phyloP scores from a whole-genome alignment of 2,797 vertebrate genomes.

The Rhinogobio ventralis region DNA sequence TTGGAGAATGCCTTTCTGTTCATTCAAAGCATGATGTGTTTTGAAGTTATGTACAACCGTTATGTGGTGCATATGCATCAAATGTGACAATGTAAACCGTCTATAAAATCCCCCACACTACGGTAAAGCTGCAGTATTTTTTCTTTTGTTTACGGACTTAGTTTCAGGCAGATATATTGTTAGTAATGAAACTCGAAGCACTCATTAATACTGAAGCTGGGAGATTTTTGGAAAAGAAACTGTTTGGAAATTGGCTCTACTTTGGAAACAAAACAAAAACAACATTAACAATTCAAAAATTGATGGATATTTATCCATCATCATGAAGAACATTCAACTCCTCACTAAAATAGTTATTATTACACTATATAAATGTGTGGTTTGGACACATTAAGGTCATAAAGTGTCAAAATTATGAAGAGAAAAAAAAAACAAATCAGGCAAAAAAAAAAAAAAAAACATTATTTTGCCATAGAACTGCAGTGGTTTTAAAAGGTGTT shows the following conservation, averaged over 20 bases:
- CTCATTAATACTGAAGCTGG: not conserved
- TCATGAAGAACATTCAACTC: not conserved
- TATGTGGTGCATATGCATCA: not conserved
- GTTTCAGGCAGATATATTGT: not conserved
- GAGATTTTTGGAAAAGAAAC: constrained; percentile 22
- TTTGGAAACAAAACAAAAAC: not conserved
- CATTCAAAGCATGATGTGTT: constrained; percentile 5
- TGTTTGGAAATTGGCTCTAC: not conserved
- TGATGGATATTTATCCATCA: not conserved
- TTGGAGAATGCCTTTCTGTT: not conserved
- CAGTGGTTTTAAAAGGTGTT: not conserved
- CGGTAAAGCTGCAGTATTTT: not conserved
- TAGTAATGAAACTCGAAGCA: not conserved
- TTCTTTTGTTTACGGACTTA: not conserved
- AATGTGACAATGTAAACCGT: not conserved
- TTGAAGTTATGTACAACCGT: not conserved
- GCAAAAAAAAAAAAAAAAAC: too few relatives aligned
- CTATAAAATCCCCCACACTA: not conserved
- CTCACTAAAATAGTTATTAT: not conserved
- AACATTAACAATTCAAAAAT: not conserved
- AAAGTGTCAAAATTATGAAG: too few relatives aligned
- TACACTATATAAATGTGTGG: not conserved
- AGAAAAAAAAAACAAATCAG: not conserved
- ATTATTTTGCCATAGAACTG: not conserved
- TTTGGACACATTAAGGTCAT: not conserved